Conservation (phyloP, 2,888 invertebrate genomes). For the Euspilapteryx auroguttella region DNA sequence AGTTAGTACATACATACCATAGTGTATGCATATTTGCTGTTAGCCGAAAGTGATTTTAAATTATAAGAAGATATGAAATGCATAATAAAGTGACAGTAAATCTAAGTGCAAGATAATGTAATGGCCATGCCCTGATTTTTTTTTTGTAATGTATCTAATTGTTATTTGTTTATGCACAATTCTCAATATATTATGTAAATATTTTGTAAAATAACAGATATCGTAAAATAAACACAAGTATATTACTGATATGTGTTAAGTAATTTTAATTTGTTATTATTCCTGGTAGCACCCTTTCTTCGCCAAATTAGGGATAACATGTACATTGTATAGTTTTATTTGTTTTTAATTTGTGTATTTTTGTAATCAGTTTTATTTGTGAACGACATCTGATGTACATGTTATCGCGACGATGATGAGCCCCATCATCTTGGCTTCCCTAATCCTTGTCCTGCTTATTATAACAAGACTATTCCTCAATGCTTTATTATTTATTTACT, state of each 20-base stretch:
- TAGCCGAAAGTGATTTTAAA: constrained; percentile 60
- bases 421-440: constrained; percentile 36
- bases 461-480: no score
- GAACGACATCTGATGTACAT: constrained; percentile 27
- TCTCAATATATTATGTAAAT: constrained; percentile 63
- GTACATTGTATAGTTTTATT: no score
- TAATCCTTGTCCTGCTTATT: constrained; percentile 23
- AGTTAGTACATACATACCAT: constrained; percentile 57
- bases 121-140: constrained; percentile 49
- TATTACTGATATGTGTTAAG: constrained; percentile 60
- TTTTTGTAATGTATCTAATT: constrained; percentile 62
- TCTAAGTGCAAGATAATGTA: constrained; percentile 49
- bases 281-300: constrained; percentile 63
- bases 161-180: constrained; percentile 64
- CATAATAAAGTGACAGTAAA: constrained; percentile 56
- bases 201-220: constrained; percentile 62
- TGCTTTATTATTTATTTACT: constrained; percentile 7
- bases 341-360: no score
- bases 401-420: constrained; percentile 37
- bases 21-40: constrained; percentile 51
- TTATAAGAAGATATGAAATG: constrained; percentile 49
- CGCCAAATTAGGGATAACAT: constrained; percentile 59
- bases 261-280: constrained; percentile 62
- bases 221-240: constrained; percentile 63
- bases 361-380: no score